Conservation (phyloP, 2,888 invertebrate species). For the Papilio demoleus region DNA sequence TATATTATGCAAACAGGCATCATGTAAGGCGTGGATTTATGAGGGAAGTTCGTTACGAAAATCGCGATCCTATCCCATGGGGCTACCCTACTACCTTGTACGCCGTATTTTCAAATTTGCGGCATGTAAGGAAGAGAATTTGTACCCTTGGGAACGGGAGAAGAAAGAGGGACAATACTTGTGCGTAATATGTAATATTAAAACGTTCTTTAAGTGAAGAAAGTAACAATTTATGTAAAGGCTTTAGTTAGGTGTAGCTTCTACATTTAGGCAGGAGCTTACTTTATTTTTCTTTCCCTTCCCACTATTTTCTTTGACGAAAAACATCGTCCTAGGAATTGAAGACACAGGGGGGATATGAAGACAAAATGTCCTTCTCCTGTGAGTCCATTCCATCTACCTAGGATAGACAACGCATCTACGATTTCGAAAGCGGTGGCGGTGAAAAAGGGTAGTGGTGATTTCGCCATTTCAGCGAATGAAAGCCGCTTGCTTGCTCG, state of each 20-base stretch:
- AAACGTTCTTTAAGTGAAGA: conserved; percentile 10
- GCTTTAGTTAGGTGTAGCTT: background rate
- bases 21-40: conserved; percentile 82
- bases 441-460: no score
- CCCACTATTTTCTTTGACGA: no score
- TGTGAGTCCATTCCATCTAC: no score
- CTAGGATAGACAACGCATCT: no score
- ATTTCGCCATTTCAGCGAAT: no score
- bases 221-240: background rate
- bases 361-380: no score
- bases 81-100: conserved; percentile 38
- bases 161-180: conserved; percentile 33
- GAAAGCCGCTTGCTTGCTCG: no score
- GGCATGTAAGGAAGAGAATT: conserved; percentile 53
- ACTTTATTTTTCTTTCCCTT: no score
- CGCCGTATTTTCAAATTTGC: conserved; percentile 70
- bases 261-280: no score
- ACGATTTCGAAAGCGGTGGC: no score
- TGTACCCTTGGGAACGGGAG: conserved; percentile 21
- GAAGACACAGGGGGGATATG: no score
- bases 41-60: conserved; percentile 78
- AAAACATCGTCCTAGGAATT: no score
- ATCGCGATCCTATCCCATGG: conserved; percentile 64
- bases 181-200: conserved; percentile 8
- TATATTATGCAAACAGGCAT: conserved; percentile 83